Evolutionary conservation across 2,113 vertebrate genomes (phyloP), one percentile per base, ranked within the genome.

Genomic region (Lophura nycthemera): DNA sequence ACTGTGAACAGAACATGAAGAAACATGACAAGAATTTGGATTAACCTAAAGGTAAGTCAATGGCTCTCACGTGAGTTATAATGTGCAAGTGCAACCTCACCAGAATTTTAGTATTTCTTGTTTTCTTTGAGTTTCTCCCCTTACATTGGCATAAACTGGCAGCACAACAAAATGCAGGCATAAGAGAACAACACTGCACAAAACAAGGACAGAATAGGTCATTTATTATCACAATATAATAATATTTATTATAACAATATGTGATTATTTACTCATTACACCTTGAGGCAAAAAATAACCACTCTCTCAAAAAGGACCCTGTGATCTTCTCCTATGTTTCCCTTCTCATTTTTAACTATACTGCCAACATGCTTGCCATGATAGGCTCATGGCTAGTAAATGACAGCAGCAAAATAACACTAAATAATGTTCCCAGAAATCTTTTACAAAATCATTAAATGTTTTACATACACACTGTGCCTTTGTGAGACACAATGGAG

Each of bases 361-460:
- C 25, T 2, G 0, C 12, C 69, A 17, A 17, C 18, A 22, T 0
- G 0, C 2, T 4, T 27, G 34, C 13, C 6, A 38, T 13, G 38
- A 8, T n/a, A 73, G 69, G 4, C 8, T 20, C 8, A 0, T 9
- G 15, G 22, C 43, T 21, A 27, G 64, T 54, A 25, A 52, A 7
- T 15, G 11, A 81, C 89, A 77, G 74, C 11, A 63, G 43, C 30
- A 63, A 93, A 83, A 73, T 16, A 1, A 42, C 72, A 65, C 4
- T 38, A 38, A 38, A 38, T 38, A 38, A 3, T 22, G 5, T 30
- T 79, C 7, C 24, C 13, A 36, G 8, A 76, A 21, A 73, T 42
- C 13, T 67, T 4, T 64, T 64, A 54, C 72, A 75, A 91, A 87
- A 3, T 36, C n/a, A 29, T 52, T 80, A 48, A 69, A 30, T 40